A percentile compares a stretch with the other conserved stretches of the same genome.
These are phyloP conservation scores for Paramuricea clavata DNA, from an alignment of 92 coral and sea anemone species.

Conservation along the genomic window DNA sequence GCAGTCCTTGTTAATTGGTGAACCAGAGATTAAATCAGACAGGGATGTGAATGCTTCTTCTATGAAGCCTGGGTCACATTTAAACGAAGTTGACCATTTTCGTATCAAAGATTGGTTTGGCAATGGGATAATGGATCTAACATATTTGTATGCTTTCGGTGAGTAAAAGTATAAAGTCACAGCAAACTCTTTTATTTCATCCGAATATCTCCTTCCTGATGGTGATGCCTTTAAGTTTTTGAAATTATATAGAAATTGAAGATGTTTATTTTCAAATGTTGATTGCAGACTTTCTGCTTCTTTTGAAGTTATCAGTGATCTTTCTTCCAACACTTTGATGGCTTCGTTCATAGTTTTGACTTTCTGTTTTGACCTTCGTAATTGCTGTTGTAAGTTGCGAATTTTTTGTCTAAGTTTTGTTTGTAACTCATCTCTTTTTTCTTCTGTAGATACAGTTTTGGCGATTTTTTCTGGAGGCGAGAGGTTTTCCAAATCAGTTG, in stretches of 20 bases:
- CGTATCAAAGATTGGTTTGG: background rate
- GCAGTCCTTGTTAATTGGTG: slow-evolving; percentile 8
- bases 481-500: slow-evolving; percentile 4
- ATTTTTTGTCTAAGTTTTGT: slow-evolving; percentile 16
- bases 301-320: background rate
- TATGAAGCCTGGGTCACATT: slow-evolving; percentile 10
- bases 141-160: background rate
- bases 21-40: background rate
- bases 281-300: slow-evolving; percentile 6
- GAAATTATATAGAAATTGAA: slow-evolving; percentile 5
- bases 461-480: slow-evolving; percentile 8
- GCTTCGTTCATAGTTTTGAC: background rate
- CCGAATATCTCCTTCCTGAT: slow-evolving; percentile 2
- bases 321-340: background rate
- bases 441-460: background rate
- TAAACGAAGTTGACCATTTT: background rate
- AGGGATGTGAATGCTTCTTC: slow-evolving; percentile 8
- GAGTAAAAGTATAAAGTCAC: background rate
- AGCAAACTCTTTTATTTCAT: background rate
- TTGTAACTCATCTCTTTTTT: slow-evolving; percentile 12
- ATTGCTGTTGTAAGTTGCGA: slow-evolving; percentile 19
- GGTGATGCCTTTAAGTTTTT: background rate
- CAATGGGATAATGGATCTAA: background rate
- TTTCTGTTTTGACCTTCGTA: slow-evolving; percentile 6
- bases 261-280: background rate